A percentile compares a stretch with the other conserved stretches of the same genome.
Evolutionary conservation across 2,113 vertebrate genomes (phyloP).

Genomic region (Zingel zingel): DNA sequence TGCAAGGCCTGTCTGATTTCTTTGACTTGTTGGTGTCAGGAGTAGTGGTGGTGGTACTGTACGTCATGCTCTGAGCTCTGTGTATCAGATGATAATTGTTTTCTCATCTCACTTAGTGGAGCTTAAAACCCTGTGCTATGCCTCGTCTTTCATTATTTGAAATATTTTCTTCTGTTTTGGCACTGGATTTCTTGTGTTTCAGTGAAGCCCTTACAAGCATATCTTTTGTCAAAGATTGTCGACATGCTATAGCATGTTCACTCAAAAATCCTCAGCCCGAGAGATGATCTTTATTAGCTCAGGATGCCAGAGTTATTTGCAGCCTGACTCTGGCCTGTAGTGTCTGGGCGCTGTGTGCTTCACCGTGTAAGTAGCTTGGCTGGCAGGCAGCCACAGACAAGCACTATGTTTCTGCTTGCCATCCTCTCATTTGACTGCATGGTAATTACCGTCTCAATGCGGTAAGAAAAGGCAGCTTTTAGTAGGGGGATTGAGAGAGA

Average conservation of each 20-base stretch:
- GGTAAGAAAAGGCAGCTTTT: constrained; percentile 73
- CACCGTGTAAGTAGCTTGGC: constrained; percentile 69
- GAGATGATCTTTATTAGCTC: constrained; percentile 70
- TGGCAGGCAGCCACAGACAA: constrained; percentile 76
- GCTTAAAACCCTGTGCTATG: neutral
- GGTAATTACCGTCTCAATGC: constrained; percentile 78
- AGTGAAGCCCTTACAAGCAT: constrained; percentile 16
- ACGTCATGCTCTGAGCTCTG: constrained; percentile 16
- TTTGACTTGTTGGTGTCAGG: constrained; percentile 19
- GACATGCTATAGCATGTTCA: constrained; percentile 36
- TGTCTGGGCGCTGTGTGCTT: constrained; percentile 57
- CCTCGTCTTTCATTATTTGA: constrained; percentile 17
- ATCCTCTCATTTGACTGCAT: constrained; percentile 79
- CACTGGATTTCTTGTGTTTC: constrained; percentile 19
- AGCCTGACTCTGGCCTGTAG: constrained; percentile 55
- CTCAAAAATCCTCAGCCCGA: constrained; percentile 42
- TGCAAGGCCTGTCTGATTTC: constrained; percentile 35
- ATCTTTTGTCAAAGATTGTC: constrained; percentile 35
- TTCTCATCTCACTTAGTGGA: constrained; percentile 11
- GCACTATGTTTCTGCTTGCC: constrained; percentile 69
- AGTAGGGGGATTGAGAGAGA: constrained; percentile 68
- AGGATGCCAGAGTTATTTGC: constrained; percentile 50
- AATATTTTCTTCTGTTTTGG: neutral
- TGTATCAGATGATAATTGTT: constrained; percentile 19
- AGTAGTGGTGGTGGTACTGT: neutral